Conservation (phyloP, 2,113 vertebrate genomes). For the Dascyllus trimaculatus region DNA sequence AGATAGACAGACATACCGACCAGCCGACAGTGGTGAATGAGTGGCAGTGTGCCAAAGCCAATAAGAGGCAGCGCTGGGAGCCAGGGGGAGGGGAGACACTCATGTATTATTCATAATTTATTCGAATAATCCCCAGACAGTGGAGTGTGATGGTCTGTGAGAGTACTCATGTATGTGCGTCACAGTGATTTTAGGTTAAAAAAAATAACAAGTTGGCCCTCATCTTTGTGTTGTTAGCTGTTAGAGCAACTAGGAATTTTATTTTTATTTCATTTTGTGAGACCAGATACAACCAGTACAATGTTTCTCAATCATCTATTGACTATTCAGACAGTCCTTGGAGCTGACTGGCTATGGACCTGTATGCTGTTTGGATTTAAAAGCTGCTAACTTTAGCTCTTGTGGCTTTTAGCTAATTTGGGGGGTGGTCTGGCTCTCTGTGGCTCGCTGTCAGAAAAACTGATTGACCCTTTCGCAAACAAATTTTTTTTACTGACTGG, state of each 20-base stretch:
- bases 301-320: no score
- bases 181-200: slow-evolving; percentile 54
- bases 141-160: slow-evolving; percentile 75
- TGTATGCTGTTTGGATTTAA: background rate
- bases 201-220: slow-evolving; percentile 14
- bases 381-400: background rate
- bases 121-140: slow-evolving; percentile 85
- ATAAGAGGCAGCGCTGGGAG: slow-evolving; percentile 83
- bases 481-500: no score
- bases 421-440: background rate
- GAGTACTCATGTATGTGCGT: slow-evolving; percentile 65
- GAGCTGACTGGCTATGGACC: no score
- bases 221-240: slow-evolving; percentile 19
- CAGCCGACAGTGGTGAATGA: slow-evolving; percentile 70
- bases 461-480: no score
- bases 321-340: no score
- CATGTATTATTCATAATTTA: slow-evolving; percentile 88
- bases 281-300: no score
- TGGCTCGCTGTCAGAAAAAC: background rate
- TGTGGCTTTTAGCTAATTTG: background rate
- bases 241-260: background rate
- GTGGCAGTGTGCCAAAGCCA: slow-evolving; percentile 87
- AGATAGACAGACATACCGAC: slow-evolving; percentile 66
- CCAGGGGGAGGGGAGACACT: slow-evolving; percentile 82
- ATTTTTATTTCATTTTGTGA: no score